These are phyloP conservation scores for Seira sanloemensis DNA, from an alignment of 2,888 invertebrate species.

Conservation along the genomic window DNA sequence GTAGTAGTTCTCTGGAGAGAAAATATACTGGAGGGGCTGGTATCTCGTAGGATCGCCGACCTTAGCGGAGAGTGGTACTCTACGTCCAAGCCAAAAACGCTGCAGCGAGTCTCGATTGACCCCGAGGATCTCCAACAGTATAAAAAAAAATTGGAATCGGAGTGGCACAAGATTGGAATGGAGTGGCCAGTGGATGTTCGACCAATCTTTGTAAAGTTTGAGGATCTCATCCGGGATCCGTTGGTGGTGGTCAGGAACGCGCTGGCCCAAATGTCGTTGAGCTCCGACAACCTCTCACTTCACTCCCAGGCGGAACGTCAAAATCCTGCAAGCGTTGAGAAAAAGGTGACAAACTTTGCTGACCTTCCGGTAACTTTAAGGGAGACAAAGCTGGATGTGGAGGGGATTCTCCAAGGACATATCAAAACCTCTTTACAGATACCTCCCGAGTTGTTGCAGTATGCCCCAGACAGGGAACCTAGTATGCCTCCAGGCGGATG, in stretches of 20 bases:
- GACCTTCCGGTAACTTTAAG: slow-evolving; percentile 11
- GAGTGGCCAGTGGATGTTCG: slow-evolving; percentile 51
- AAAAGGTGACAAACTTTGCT: slow-evolving; percentile 48
- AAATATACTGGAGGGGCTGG: slow-evolving; percentile 41
- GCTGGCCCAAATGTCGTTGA: slow-evolving; percentile 38
- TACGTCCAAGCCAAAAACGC: neutral
- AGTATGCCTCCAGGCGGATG: slow-evolving; percentile 55
- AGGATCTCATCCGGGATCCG: slow-evolving; percentile 32
- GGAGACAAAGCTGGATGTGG: slow-evolving; percentile 27
- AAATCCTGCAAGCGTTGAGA: slow-evolving; percentile 31
- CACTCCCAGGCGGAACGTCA: slow-evolving; percentile 30
- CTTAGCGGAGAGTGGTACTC: slow-evolving; percentile 45
- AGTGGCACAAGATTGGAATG: slow-evolving; percentile 51
- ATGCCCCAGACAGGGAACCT: slow-evolving; percentile 63
- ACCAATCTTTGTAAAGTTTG: slow-evolving; percentile 58
- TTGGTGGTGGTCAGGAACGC: slow-evolving; percentile 27
- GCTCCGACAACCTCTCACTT: slow-evolving; percentile 26
- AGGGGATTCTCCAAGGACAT: slow-evolving; percentile 24
- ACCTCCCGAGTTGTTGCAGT: slow-evolving; percentile 21
- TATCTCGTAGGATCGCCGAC: slow-evolving; percentile 40
- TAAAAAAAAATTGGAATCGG: neutral
- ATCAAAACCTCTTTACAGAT: slow-evolving; percentile 18
- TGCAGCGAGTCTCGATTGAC: slow-evolving; percentile 8
- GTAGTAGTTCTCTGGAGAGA: slow-evolving; percentile 62
- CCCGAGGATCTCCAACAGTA: slow-evolving; percentile 27